phyloP scores from a whole-genome alignment of 2,113 vertebrate genomes.

The Oophaga pumilio region DNA sequence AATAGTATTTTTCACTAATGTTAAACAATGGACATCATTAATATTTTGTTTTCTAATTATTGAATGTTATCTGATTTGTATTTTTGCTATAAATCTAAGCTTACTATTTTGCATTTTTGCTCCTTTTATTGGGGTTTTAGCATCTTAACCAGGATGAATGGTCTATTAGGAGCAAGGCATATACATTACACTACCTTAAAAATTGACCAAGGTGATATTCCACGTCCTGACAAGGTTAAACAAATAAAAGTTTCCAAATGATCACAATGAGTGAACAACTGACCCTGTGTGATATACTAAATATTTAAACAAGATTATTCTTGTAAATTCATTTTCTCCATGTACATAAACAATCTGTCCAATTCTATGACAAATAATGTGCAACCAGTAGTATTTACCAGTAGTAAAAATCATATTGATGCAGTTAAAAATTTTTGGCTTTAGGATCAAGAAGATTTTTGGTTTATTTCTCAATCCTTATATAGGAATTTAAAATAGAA shows the following conservation, averaged over 20 bases:
- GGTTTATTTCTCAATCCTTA: conserved; percentile 34
- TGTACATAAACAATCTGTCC: conserved; percentile 50
- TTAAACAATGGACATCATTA: neutral
- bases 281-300: conserved; percentile 6
- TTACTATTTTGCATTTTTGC: neutral
- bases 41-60: neutral
- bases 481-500: conserved; percentile 46
- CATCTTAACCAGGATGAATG: neutral
- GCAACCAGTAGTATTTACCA: conserved; percentile 52
- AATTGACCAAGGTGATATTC: conserved; percentile 4
- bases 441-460: conserved; percentile 49
- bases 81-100: neutral
- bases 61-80: neutral
- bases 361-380: conserved; percentile 53
- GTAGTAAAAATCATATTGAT: conserved; percentile 47
- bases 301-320: conserved; percentile 46
- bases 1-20: neutral
- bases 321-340: conserved; percentile 34
- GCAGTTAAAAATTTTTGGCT: conserved; percentile 49
- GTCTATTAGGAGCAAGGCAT: neutral
- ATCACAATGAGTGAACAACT: conserved; percentile 35
- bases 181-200: neutral
- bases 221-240: conserved; percentile 40
- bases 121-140: neutral
- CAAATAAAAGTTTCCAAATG: conserved; percentile 42